Base-by-base conservation (phyloP, 2,113 vertebrate species). In the Plecturocebus donacophilus region DNA sequence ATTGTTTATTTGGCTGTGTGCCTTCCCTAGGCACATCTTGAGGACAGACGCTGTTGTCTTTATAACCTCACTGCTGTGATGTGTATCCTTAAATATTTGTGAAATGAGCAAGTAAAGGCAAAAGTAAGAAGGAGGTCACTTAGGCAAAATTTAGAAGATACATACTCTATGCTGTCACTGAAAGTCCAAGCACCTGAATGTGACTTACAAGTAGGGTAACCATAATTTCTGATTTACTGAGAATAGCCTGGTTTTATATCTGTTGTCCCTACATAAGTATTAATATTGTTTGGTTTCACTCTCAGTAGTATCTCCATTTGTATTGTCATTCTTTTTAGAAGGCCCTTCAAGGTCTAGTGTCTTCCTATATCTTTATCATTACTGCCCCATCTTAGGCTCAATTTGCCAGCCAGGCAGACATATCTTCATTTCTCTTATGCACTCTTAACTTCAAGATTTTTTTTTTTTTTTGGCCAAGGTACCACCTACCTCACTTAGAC, bases 21-120 rank as follows among this genome's bases (percentile, higher is more conserved):
- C 73, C 45, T 90, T 83, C 66, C 56, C 75, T 66, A 77, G 76
- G 80, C 87, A 95, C 45, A 95, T 16, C 81, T 70, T 94, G 77
- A 86, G 87, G 27, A 91, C 71, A 96, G 73, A 93, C 58, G 86
- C 70, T 83, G 42, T 91, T 96, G 94, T 80, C 95, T 96, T 95
- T 90, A 66, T 91, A 86, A 95, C 66, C 47, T 91, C 75, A 90
- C 42, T 68, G n/a, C 68, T 61, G 77, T 70, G 86, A 96, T 95
- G 81, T 94, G 40, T 82, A 45, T 96, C 71, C 73, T 95, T 77
- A 77, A 64, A 86, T 96, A 84, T n/a, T 91, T 96, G 91, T 97
- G 71, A 96, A 93, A 96, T 75, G 76, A 92, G 32, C 88, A 76
- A 84, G 32, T 94, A 87, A 91, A 96, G 66, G 58, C 89, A 95